Conservation (phyloP, 1,140 invertebrate genomes). For the Monochamus saltuarius region DNA sequence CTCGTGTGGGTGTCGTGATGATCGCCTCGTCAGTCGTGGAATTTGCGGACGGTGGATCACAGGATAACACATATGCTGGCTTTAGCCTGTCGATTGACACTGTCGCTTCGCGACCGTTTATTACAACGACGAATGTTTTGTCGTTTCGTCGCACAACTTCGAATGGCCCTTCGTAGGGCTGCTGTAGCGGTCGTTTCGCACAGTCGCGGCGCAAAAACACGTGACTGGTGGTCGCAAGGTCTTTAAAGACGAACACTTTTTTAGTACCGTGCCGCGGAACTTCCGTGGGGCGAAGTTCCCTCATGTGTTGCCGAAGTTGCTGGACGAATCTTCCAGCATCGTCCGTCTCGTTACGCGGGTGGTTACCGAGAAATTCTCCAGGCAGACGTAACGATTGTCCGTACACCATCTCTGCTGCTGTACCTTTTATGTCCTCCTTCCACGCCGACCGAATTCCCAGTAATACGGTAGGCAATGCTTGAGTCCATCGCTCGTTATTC, state of each 20-base stretch:
- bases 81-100: constrained; percentile 8
- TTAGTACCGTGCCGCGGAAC: not conserved
- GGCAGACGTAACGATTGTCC: constrained; percentile 42
- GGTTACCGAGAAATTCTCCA: constrained; percentile 25
- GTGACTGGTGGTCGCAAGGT: constrained; percentile 35
- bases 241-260: constrained; percentile 15
- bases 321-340: not conserved
- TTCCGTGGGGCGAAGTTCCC: not conserved
- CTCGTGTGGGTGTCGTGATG: too few species aligned
- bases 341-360: not conserved
- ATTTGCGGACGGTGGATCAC: not conserved
- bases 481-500: constrained; percentile 38
- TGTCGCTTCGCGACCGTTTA: not conserved
- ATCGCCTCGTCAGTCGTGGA: too few species aligned
- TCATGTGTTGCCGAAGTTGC: not conserved
- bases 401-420: constrained; percentile 44
- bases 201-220: constrained; percentile 47
- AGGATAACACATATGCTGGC: constrained; percentile 1
- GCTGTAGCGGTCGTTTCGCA: constrained; percentile 40
- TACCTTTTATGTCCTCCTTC: constrained; percentile 36
- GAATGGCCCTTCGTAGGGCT: constrained; percentile 50
- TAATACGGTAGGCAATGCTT: constrained; percentile 49
- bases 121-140: not conserved
- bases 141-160: constrained; percentile 35
- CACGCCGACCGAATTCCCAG: constrained; percentile 43